Base-by-base conservation (phyloP, 2,888 invertebrate species). In the Megalurothrips usitatus region DNA sequence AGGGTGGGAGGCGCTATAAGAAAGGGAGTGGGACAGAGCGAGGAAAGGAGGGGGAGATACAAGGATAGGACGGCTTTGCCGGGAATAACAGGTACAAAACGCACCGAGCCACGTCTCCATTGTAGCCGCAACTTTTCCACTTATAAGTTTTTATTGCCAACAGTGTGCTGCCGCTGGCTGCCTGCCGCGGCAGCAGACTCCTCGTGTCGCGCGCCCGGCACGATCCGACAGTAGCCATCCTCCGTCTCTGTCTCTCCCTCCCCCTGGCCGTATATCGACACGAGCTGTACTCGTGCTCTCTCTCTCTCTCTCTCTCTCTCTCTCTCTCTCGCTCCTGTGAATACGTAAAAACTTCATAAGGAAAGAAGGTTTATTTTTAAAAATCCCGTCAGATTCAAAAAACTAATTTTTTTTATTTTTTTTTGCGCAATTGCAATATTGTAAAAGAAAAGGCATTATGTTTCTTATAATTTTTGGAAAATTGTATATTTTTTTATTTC, bases 41-140 rank as follows among this genome's bases (percentile, higher is more conserved):
- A 75, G n/a, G 12, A n/a, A 75, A 26, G 68, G 68, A 11, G 34
- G 19, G 58, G 26, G n/a, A 23, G 68, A 75, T 75, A 23, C 68
- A 75, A 26, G 68, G 68, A 11, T 12, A 26, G 68, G 68, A 19
- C 17, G 58, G 58, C 58, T 58, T 58, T 19, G 19, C 58, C 19
- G 14, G 19, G 58, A 58, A 75, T 75, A 75, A 75, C 68, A 75
- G 68, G 68, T 75, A 75, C 68, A 75, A 75, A 75, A 75, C 68
- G 68, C 26, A 26, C 68, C 26, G 68, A 75, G 23, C 68, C 68
- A 26, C 68, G 68, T 75, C 68, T 75, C 68, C 68, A 75, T 75
- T 75, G 68, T 75, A 75, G 34, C 68, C 68, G 26, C 68, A 75
- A 75, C 68, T 75, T 75, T 75, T 75, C 68, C 68, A 75, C 68